A percentile compares a stretch with the other conserved stretches of the same genome.
Evolutionary conservation across 2,113 vertebrate genomes (phyloP).

Genomic region (Physeter macrocephalus): DNA sequence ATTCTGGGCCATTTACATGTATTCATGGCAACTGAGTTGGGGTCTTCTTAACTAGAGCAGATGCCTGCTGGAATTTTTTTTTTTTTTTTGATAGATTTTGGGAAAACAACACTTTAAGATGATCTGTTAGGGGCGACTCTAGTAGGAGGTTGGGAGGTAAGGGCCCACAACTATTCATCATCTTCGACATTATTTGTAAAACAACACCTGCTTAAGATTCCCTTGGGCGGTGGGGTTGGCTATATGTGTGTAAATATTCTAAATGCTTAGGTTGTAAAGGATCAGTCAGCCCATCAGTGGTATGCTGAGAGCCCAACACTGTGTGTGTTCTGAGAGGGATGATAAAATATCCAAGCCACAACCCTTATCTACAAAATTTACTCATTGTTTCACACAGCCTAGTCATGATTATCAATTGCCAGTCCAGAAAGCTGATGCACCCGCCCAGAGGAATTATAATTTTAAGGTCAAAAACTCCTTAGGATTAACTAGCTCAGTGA

Average conservation of each 20-base stretch:
- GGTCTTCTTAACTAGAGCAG: not conserved
- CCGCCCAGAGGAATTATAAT: not conserved
- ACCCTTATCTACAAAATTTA: not conserved
- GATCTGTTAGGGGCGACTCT: not conserved
- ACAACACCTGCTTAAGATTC: constrained; percentile 41
- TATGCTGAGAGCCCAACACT: not conserved
- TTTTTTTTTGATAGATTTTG: not conserved
- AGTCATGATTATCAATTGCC: not conserved
- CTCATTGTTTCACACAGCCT: not conserved
- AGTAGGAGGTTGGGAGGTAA: not conserved
- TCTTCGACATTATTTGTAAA: constrained; percentile 50
- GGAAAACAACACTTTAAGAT: not conserved
- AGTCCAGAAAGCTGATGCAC: not conserved
- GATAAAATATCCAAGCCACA: not conserved
- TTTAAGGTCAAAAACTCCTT: not conserved
- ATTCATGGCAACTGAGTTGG: not conserved
- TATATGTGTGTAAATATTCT: not conserved
- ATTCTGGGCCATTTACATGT: not conserved
- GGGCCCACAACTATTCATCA: constrained; percentile 13
- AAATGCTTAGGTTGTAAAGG: constrained; percentile 9
- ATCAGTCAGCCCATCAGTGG: not conserved
- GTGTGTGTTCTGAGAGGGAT: not conserved
- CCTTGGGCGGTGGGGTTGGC: not conserved
- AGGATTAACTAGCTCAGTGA: not conserved
- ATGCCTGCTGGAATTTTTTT: not conserved